Evolutionary conservation across 2,888 invertebrate genomes (phyloP).

Genomic region (Macrosoma leucophasiata): DNA sequence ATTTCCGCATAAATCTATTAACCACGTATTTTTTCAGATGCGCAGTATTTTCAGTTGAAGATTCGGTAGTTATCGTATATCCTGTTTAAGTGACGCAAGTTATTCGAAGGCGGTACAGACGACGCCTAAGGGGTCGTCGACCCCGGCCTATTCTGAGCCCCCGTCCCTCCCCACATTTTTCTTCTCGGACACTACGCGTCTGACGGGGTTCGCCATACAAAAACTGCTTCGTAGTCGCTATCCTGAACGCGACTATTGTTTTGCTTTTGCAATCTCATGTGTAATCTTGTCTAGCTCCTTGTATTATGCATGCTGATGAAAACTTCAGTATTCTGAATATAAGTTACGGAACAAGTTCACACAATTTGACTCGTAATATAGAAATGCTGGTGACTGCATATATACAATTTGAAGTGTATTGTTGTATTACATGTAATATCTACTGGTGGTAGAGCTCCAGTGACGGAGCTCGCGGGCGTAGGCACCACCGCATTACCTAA

Average conservation of each 20-base stretch:
- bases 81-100: constrained; percentile 53
- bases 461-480: too few relatives aligned
- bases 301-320: background rate
- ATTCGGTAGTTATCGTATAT: constrained; percentile 46
- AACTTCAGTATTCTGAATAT: too few relatives aligned
- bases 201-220: constrained; percentile 44
- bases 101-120: constrained; percentile 37
- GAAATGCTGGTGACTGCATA: too few relatives aligned
- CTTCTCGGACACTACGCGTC: constrained; percentile 64
- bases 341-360: too few relatives aligned
- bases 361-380: too few relatives aligned
- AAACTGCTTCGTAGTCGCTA: constrained; percentile 60
- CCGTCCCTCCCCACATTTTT: constrained; percentile 61
- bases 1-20: too few relatives aligned
- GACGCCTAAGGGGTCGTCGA: constrained; percentile 49
- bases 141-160: constrained; percentile 49
- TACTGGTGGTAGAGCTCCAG: too few relatives aligned
- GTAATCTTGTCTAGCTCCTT: constrained; percentile 49
- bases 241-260: constrained; percentile 64
- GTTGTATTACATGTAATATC: too few relatives aligned
- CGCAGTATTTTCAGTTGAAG: constrained; percentile 3
- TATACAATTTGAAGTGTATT: too few relatives aligned
- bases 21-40: too few relatives aligned
- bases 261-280: constrained; percentile 60
- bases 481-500: too few relatives aligned